Evolutionary conservation across 1,140 invertebrate species (phyloP), one percentile per base, ranked within the genome.

Genomic region (Ceratina calcarata): DNA sequence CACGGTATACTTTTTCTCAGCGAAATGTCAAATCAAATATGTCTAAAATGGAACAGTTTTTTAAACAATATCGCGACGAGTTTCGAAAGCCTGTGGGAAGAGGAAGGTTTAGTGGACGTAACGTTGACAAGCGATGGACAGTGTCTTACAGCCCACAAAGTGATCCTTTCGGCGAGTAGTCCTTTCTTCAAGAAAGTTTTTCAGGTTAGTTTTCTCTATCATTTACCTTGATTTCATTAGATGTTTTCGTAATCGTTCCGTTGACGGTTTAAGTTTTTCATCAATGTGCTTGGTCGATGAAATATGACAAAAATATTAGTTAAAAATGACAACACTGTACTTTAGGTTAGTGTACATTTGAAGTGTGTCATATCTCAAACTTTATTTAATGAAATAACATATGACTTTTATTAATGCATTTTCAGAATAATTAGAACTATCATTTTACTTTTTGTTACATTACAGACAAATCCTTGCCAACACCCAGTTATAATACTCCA

Each of bases 91-190:
- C 91, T 95, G 61, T 95, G 94, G 93, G 94, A 95, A 88, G 95
- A 95, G 87, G 94, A 95, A 89, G 94, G 94, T n/a, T 91, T 95
- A 83, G 94, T 95, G n/a, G 95, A 95, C 89, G 95, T 96, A 27
- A 96, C 96, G 68, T 90, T 96, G 57, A 94, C 95, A 13, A 95
- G 95, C 82, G 95, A 96, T 82, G 95, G 95, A 72, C 93, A 94
- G 66, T 94, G 94, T 90, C 93, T 96, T 77, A 94, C 95, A 74
- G 95, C 95, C 69, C 96, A 96, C 86, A 96, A 96, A 93, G 94
- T 96, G 61, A 95, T 96, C 84, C 90, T 96, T 6, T 96, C 95
- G 10, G 95, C 95, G 2, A 96, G 96, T 84, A 96, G 95, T 91
- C 94, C 95, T 7, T 95, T 96, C 86, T 96, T 96, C 90, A 94